These are phyloP conservation scores for Crypturellus tataupa DNA, from an alignment of 2,797 vertebrate genomes.

Conservation along the genomic window DNA sequence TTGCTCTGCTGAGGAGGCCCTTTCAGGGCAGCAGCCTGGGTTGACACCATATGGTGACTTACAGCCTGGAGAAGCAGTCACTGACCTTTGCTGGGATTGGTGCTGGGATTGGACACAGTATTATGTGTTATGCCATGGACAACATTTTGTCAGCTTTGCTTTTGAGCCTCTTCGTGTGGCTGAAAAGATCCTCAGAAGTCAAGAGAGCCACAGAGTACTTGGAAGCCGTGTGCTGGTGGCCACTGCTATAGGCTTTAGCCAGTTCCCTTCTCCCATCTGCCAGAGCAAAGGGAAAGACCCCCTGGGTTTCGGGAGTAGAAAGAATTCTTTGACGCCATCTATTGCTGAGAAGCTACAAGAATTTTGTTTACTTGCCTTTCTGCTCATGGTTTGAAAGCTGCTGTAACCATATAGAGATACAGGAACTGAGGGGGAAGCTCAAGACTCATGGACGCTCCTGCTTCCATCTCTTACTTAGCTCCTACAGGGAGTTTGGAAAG, in stretches of 20 bases:
- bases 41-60: background rate
- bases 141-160: background rate
- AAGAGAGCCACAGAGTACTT: background rate
- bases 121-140: background rate
- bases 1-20: background rate
- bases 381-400: background rate
- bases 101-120: background rate
- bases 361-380: background rate
- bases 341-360: background rate
- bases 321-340: background rate
- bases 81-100: background rate
- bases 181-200: background rate
- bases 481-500: background rate
- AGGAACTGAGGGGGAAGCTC: background rate
- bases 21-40: background rate
- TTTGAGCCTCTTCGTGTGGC: background rate
- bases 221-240: background rate
- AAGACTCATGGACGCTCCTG: background rate
- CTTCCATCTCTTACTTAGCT: background rate
- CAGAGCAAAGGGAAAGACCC: background rate
- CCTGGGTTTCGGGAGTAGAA: background rate
- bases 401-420: background rate
- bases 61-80: background rate
- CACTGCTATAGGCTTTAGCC: background rate
- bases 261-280: background rate